phyloP scores from a whole-genome alignment of 2,113 vertebrate genomes.

The Manacus vitellinus region DNA sequence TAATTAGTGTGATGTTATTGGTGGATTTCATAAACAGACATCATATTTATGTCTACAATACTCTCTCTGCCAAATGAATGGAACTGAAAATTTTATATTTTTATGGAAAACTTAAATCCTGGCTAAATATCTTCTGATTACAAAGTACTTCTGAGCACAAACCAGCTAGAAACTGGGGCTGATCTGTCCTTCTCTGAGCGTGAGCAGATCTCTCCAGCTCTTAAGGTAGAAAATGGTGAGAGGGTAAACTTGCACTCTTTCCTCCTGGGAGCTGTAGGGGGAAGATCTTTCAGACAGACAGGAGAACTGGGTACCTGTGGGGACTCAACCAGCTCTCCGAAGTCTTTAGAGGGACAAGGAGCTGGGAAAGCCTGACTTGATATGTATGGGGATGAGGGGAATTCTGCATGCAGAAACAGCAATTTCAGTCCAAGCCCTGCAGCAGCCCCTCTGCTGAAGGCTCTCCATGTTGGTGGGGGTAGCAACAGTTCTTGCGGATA shows the following conservation, averaged over 20 bases:
- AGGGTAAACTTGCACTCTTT: not conserved
- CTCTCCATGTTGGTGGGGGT: fast-evolving
- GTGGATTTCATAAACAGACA: not conserved
- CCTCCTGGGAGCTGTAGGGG: not conserved
- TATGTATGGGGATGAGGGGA: not conserved
- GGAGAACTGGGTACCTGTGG: not conserved
- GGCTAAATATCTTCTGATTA: not conserved
- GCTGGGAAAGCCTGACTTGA: not conserved
- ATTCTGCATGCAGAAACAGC: not conserved
- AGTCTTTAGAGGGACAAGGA: not conserved
- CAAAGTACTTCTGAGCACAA: not conserved
- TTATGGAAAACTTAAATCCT: not conserved
- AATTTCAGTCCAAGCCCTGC: not conserved
- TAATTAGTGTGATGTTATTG: not conserved
- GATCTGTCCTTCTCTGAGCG: not conserved
- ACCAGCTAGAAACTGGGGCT: not conserved
- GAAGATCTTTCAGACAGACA: not conserved
- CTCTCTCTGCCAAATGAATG: not conserved
- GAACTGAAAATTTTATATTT: not conserved
- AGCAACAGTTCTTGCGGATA: not conserved
- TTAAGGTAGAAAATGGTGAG: not conserved
- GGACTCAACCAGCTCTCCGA: not conserved
- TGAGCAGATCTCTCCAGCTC: not conserved
- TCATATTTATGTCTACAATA: not conserved
- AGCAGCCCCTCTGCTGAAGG: not conserved